Evolutionary conservation across 2,113 vertebrate species (phyloP).

Genomic region (Myodes glareolus): DNA sequence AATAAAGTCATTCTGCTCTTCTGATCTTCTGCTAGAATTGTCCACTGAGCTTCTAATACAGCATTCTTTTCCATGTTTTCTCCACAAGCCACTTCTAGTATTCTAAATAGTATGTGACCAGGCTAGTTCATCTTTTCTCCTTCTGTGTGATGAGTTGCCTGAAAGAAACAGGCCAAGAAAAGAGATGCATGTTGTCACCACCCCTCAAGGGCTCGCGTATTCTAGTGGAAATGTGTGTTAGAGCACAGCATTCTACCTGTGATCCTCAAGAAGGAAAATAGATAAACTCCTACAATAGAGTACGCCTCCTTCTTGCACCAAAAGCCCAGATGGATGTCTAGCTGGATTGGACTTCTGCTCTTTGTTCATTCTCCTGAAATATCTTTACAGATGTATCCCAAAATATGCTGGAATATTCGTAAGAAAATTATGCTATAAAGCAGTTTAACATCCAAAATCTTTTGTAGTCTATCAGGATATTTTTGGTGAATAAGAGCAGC

Average conservation of each 20-base stretch:
- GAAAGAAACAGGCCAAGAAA: neutral
- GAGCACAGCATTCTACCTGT: neutral
- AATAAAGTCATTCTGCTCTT: too few relatives aligned
- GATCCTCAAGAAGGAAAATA: neutral
- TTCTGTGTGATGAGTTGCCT: neutral
- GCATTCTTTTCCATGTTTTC: too few relatives aligned
- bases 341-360: neutral
- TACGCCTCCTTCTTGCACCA: rapidly evolving
- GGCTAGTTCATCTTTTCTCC: too few relatives aligned
- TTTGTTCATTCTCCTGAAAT: neutral
- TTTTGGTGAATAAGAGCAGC: neutral
- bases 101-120: too few relatives aligned
- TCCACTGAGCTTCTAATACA: too few relatives aligned
- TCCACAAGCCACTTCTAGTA: too few relatives aligned
- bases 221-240: too few relatives aligned
- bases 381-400: neutral
- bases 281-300: neutral
- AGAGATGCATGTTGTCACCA: neutral
- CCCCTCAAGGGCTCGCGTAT: neutral
- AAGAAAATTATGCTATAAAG: neutral
- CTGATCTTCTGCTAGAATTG: too few relatives aligned
- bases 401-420: rapidly evolving
- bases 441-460: neutral
- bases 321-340: too few relatives aligned
- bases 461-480: neutral